Evolutionary conservation across 1,140 invertebrate species (phyloP), one percentile per base, ranked within the genome.

Genomic region (Antheraea pernyi): DNA sequence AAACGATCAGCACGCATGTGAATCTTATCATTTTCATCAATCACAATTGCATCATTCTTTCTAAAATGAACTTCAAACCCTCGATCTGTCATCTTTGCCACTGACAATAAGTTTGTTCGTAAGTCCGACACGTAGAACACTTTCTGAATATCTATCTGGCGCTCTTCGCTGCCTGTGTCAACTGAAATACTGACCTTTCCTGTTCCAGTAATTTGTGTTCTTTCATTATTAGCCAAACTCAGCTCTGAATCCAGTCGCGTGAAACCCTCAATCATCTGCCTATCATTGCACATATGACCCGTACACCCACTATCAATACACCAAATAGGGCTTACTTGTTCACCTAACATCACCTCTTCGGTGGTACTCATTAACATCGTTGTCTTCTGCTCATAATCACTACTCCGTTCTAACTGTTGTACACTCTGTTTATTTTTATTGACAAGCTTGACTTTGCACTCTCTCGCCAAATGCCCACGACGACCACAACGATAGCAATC

Each of bases 291-390:
- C 67, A 68, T 68, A 62, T 68, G 67, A 37, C 72, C 72, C 16
- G 72, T 77, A 65, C 75, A 77, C 39, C 70, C 75, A 64, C 72
- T 74, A 42, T 75, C 73, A 42, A 75, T 77, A 69, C 71, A 74
- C 75, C 67, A 77, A 39, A 68, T 46, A 70, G 72, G 22, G 37
- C 46, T 59, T 36, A 8, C 62, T 7, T 65, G 19, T n/a, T 77
- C 68, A 60, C 65, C 46, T 53, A 65, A 30, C 39, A 68, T 30
- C 19, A 67, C 69, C 63, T 77, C 67, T 74, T 74, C 75, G 61
- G 68, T 72, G 5, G 68, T 71, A 13, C 61, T 70, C 11, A 74
- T 19, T 59, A 72, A 19, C 59, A 61, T 72, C 42, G 61, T 70
- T 30, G 37, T 59, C 19, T 67, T 60, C 39, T 48, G 46, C 58